These are phyloP conservation scores for Scaptomyza pallida DNA, from an alignment of 1,140 invertebrate species.

Conservation along the genomic window DNA sequence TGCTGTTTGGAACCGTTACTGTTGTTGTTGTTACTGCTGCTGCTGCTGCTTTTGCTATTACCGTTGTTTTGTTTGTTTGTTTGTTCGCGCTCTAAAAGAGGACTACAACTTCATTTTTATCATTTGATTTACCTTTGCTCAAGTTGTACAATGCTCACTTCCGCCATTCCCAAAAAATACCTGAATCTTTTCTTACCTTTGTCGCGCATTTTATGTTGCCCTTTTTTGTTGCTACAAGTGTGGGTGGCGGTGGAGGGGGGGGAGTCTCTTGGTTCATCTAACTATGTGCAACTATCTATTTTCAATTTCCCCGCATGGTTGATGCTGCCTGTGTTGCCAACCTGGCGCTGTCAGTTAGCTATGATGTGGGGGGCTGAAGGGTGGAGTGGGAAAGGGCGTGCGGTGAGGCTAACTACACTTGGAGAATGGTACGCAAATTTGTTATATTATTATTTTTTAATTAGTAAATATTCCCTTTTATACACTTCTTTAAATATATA, in stretches of 20 bases:
- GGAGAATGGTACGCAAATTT: background rate
- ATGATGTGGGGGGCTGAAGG: background rate
- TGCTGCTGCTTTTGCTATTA: background rate
- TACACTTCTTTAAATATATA: too few relatives aligned
- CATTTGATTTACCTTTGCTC: constrained; percentile 78
- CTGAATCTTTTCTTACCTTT: constrained; percentile 49
- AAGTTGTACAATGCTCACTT: constrained; percentile 76
- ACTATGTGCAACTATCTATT: constrained; percentile 76
- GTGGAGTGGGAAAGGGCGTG: background rate
- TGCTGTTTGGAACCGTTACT: constrained; percentile 45
- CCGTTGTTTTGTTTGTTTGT: too few relatives aligned
- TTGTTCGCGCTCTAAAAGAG: constrained; percentile 26
- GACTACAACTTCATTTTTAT: constrained; percentile 70
- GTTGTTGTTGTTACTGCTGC: constrained; percentile 1
- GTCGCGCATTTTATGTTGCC: constrained; percentile 33
- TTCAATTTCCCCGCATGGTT: constrained; percentile 74
- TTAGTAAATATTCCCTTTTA: too few relatives aligned
- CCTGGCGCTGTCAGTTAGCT: background rate
- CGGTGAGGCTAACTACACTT: too few relatives aligned
- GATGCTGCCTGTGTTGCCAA: constrained; percentile 10
- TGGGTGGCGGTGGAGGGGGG: background rate
- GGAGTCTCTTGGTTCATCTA: constrained; percentile 40
- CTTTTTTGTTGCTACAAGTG: constrained; percentile 17
- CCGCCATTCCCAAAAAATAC: constrained; percentile 50
- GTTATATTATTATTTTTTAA: too few relatives aligned